phyloP scores from a whole-genome alignment of 2,113 vertebrate species.

The Lagopus muta region DNA sequence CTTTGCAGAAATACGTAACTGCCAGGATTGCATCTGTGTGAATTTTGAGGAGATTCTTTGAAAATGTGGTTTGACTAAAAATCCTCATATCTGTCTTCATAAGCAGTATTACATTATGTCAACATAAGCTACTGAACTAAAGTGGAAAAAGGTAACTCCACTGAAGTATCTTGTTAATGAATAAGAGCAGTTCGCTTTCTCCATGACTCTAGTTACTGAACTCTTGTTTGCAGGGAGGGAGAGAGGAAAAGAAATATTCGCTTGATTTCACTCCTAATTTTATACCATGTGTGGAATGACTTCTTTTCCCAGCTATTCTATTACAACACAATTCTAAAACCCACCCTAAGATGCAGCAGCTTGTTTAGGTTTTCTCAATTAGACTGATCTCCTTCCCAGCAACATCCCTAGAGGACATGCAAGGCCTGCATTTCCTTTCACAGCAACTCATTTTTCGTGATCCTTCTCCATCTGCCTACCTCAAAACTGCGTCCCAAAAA shows the following conservation, averaged over 20 bases:
- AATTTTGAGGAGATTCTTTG: background rate
- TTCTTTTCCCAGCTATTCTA: background rate
- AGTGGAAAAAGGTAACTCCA: background rate
- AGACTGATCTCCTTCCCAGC: background rate
- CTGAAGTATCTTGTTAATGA: background rate
- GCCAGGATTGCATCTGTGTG: background rate
- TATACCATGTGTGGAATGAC: background rate
- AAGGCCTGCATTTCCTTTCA: background rate
- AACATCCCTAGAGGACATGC: background rate
- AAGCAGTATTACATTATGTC: background rate
- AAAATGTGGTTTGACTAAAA: background rate
- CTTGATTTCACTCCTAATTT: background rate
- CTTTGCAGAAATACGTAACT: background rate
- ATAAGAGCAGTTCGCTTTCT: background rate
- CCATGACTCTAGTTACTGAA: background rate
- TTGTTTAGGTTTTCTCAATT: background rate
- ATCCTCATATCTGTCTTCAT: background rate
- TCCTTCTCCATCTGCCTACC: background rate
- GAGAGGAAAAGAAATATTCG: background rate
- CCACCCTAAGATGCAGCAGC: background rate
- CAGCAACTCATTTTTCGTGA: background rate
- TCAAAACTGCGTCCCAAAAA: constrained; percentile 4
- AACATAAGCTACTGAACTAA: background rate
- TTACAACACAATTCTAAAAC: background rate
- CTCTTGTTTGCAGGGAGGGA: background rate